Evolutionary conservation across 2,113 vertebrate species (phyloP).

Genomic region (Anser cygnoides): DNA sequence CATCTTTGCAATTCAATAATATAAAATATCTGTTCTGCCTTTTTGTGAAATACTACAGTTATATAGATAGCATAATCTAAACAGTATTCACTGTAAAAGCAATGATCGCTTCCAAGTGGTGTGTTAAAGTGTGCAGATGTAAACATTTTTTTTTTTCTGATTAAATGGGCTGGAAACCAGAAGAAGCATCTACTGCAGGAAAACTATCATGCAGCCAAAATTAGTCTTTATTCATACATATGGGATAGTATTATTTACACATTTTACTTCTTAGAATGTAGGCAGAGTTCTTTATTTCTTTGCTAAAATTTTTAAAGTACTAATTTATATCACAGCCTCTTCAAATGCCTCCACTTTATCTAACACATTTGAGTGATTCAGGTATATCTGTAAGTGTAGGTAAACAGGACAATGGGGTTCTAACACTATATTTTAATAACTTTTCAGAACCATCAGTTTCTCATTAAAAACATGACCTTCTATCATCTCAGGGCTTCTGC

Average conservation of each 20-base stretch:
- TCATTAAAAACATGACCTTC: background rate
- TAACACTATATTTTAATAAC: background rate
- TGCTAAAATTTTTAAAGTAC: background rate
- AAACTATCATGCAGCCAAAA: slow-evolving; percentile 6
- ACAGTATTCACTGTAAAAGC: background rate
- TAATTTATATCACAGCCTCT: background rate
- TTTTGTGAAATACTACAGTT: background rate
- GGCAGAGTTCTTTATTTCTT: background rate
- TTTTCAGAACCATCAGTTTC: background rate
- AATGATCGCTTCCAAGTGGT: background rate
- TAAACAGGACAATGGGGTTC: background rate
- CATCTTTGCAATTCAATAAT: background rate
- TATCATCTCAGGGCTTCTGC: background rate
- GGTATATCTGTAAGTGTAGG: background rate
- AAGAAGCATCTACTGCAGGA: background rate
- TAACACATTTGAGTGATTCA: background rate
- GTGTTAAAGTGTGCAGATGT: background rate
- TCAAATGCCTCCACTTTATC: background rate
- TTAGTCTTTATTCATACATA: background rate
- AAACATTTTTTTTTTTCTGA: background rate
- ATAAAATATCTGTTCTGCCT: background rate
- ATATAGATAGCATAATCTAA: background rate
- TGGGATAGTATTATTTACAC: background rate
- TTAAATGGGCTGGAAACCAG: background rate
- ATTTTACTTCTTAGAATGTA: background rate